Evolutionary conservation across 2,113 vertebrate genomes (phyloP).

Genomic region (Hippotragus niger): DNA sequence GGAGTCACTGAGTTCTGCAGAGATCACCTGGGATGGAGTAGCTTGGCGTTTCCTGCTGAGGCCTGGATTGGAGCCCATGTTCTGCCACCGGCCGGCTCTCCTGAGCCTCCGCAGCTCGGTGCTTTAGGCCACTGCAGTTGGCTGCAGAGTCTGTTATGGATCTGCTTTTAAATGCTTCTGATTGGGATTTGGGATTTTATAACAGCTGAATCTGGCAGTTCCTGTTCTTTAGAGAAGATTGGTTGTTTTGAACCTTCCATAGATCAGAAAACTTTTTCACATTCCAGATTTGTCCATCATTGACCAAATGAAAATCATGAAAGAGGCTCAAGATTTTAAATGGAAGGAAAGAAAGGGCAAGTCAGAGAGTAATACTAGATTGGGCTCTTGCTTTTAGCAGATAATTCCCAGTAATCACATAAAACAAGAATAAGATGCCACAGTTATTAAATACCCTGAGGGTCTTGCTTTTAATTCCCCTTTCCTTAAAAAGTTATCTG

Average conservation of each 20-base stretch:
- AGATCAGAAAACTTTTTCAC: background rate
- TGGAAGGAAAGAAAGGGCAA: background rate
- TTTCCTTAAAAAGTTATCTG: slow-evolving; percentile 57
- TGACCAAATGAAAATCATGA: background rate
- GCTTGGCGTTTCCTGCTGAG: fast-evolving
- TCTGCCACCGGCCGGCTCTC: background rate
- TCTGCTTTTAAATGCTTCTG: slow-evolving; percentile 8
- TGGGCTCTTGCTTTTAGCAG: slow-evolving; percentile 27
- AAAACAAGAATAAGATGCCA: slow-evolving; percentile 44
- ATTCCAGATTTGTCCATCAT: background rate
- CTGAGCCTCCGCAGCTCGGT: fast-evolving
- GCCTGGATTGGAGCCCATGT: fast-evolving
- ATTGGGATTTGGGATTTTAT: background rate
- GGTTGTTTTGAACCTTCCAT: background rate
- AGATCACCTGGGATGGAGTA: background rate
- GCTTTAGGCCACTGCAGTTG: background rate
- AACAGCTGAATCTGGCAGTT: background rate
- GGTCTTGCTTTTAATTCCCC: slow-evolving; percentile 42
- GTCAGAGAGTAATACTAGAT: slow-evolving; percentile 4
- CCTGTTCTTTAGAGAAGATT: background rate
- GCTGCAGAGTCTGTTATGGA: background rate
- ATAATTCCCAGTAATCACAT: slow-evolving; percentile 58
- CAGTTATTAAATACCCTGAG: slow-evolving; percentile 53
- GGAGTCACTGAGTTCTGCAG: background rate
- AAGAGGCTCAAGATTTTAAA: slow-evolving; percentile 24